These are phyloP conservation scores for Lacanobia wlatinum DNA, from an alignment of 2,888 invertebrate species.

Conservation along the genomic window DNA sequence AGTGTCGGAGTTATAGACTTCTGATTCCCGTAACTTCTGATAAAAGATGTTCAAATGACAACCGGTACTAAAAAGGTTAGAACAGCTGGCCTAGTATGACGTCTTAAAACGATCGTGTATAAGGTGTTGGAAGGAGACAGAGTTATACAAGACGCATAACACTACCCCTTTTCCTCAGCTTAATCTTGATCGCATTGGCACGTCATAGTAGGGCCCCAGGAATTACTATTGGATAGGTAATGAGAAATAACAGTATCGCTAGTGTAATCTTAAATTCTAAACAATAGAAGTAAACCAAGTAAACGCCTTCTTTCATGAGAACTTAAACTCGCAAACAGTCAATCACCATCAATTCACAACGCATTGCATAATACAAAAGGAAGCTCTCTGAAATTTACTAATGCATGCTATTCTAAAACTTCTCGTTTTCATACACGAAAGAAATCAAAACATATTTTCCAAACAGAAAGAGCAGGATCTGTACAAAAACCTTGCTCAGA, in stretches of 20 bases:
- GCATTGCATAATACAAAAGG: slow-evolving; percentile 14
- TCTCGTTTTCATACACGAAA: neutral
- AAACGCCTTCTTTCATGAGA: neutral
- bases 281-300: neutral
- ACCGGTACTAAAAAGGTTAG: no score
- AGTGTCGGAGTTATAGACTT: no score
- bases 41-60: no score
- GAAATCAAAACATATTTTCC: slow-evolving; percentile 18
- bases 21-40: no score
- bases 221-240: no score
- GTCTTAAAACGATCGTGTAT: no score
- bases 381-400: slow-evolving; percentile 24
- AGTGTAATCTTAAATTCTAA: neutral
- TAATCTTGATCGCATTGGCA: no score
- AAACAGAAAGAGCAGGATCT: slow-evolving; percentile 5
- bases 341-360: slow-evolving; percentile 10
- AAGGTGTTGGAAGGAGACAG: no score
- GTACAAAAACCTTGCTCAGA: slow-evolving; percentile 6
- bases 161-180: no score
- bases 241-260: neutral
- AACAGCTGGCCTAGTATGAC: no score
- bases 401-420: slow-evolving; percentile 27
- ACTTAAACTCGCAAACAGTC: neutral
- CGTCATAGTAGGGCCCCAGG: no score
- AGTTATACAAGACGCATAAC: no score